phyloP scores from a whole-genome alignment of 2,797 vertebrate genomes.

The Lycodopsis pacificus region DNA sequence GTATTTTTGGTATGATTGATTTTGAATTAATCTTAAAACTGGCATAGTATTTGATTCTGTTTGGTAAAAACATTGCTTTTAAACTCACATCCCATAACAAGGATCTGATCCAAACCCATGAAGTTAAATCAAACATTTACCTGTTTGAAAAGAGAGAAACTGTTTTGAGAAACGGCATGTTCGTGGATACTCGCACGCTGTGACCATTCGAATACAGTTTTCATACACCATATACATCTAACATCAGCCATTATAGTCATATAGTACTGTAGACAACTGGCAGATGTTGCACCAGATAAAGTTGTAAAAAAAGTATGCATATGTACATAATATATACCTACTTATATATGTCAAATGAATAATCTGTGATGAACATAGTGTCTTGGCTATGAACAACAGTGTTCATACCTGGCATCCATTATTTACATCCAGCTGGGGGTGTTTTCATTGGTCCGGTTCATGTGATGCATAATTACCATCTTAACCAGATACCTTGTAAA shows the following conservation, averaged over 20 bases:
- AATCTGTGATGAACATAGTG: constrained; percentile 1
- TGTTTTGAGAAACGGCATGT: not conserved
- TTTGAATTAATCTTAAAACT: constrained; percentile 73
- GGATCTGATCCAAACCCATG: constrained; percentile 68
- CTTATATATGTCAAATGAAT: not conserved
- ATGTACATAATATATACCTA: not conserved
- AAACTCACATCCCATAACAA: constrained; percentile 44
- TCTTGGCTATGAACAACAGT: constrained; percentile 18
- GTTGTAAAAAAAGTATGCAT: not conserved
- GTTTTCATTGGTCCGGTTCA: constrained; percentile 22
- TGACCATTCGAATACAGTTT: not conserved
- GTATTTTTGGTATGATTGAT: constrained; percentile 67
- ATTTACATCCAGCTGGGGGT: constrained; percentile 27
- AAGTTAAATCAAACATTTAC: constrained; percentile 71
- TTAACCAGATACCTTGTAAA: constrained; percentile 19
- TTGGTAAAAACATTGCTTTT: constrained; percentile 63
- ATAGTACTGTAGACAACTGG: constrained; percentile 4
- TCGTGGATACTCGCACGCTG: constrained; percentile 31
- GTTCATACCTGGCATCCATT: constrained; percentile 38
- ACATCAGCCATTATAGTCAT: not conserved
- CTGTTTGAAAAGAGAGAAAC: constrained; percentile 48
- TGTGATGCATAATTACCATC: constrained; percentile 21
- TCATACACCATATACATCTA: not conserved
- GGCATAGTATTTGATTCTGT: constrained; percentile 65
- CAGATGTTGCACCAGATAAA: constrained; percentile 5